phyloP scores from a whole-genome alignment of 2,113 vertebrate genomes.

The Pomatostomus ruficeps region DNA sequence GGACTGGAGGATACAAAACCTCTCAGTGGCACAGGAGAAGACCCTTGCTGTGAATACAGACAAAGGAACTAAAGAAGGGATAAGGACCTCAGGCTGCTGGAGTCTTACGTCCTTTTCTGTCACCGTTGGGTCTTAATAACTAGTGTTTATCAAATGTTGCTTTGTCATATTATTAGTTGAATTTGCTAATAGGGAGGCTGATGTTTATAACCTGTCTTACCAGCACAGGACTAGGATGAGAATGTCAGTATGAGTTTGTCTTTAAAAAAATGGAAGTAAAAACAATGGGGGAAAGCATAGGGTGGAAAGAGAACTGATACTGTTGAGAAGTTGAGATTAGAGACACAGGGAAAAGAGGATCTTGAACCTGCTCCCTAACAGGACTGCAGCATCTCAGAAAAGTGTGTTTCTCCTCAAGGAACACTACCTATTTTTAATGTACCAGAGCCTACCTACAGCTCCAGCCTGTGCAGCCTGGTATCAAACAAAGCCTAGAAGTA shows the following conservation, averaged over 20 bases:
- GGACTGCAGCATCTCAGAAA: background rate
- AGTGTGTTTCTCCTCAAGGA: background rate
- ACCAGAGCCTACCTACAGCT: background rate
- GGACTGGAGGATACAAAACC: background rate
- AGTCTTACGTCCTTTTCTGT: background rate
- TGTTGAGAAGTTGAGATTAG: background rate
- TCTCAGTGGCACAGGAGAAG: background rate
- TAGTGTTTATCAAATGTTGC: background rate
- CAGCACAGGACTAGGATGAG: background rate
- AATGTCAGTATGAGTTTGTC: background rate
- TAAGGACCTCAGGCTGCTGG: background rate
- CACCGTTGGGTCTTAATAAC: background rate
- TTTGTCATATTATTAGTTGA: background rate
- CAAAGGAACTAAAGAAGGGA: background rate
- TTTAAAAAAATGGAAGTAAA: background rate
- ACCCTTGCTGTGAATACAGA: background rate
- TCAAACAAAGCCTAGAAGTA: background rate
- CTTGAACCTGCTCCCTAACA: background rate
- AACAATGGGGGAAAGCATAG: background rate
- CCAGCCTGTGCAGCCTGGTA: background rate
- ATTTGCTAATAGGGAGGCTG: background rate
- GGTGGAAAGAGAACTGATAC: background rate
- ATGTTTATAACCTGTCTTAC: background rate
- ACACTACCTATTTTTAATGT: background rate
- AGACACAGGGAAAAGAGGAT: background rate